Base-by-base conservation (phyloP, 2,888 invertebrate genomes). In the Dynastes tityus region DNA sequence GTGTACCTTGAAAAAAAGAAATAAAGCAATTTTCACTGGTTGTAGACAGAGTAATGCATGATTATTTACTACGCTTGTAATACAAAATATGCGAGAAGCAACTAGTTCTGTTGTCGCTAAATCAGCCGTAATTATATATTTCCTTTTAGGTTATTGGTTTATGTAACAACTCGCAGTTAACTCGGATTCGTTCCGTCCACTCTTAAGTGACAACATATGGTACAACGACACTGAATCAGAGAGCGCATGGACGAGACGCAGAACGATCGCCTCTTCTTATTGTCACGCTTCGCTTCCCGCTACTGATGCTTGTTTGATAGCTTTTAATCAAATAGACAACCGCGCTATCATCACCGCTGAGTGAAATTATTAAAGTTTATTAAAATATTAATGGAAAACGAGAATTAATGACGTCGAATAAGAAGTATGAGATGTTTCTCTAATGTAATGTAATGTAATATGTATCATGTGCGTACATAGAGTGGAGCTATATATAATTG, bases 101-200 rank as follows among this genome's bases (percentile, higher is more conserved):
- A 70, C 27, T 53, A 70, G 53, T 6, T 53, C 70, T 70, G 27
- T 70, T 53, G 53, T 53, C 53, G 51, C 32, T 70, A 32, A 51
- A 70, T 70, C 70, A 70, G 16, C 70, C 16, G 32, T 70, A 70
- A 70, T 70, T 70, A 70, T 70, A 53, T 53, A 53, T 53, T 70
- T 70, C 70, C 70, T 70, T 70, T 70, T 70, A 27, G 49, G 70
- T 53, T 70, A 70, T 70, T 70, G 53, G 70, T 70, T 70, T 70
- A 70, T 53, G 70, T 55, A 70, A 70, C 32, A 53, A 53, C 53
- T 70, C 29, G 53, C 70, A 32, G 32, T 70, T 70, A 70, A 32
- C n/a, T 70, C 29, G 68, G 27, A 4, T 70, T 9, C 29, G 51
- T 51, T 70, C 51, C 68, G 51, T 70, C 22, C 22, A 22, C 51